Conservation (phyloP, 2,888 invertebrate genomes). For the Pandemis corylana region DNA sequence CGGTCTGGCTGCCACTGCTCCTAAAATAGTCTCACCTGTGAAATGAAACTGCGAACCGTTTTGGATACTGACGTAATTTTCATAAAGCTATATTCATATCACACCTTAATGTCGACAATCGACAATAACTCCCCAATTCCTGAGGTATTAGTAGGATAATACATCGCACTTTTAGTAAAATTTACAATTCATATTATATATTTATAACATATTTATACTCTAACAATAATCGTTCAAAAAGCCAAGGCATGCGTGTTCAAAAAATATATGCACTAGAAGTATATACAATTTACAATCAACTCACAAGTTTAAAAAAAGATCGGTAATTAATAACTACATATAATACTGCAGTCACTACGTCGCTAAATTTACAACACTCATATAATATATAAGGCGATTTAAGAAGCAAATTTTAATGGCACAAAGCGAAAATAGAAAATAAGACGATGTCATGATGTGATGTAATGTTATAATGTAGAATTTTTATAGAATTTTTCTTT, state of each 20-base stretch:
- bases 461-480: neutral
- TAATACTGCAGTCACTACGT: conserved; percentile 74
- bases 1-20: conserved; percentile 40
- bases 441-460: conserved; percentile 16
- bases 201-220: conserved; percentile 2
- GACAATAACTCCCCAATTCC: conserved; percentile 30
- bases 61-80: conserved; percentile 48
- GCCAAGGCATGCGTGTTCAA: conserved; percentile 28
- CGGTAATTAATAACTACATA: conserved; percentile 51
- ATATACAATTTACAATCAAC: conserved; percentile 41
- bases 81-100: conserved; percentile 52
- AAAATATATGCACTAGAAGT: conserved; percentile 50
- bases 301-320: conserved; percentile 55
- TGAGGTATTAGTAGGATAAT: conserved; percentile 23
- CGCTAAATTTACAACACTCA: conserved; percentile 62
- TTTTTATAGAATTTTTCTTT: conserved; percentile 21
- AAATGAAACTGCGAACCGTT: conserved; percentile 43
- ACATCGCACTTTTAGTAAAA: conserved; percentile 3
- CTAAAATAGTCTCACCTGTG: conserved; percentile 50
- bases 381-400: conserved; percentile 48
- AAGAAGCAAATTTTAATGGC: conserved; percentile 55
- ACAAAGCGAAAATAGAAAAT: conserved; percentile 43
- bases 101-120: conserved; percentile 46
- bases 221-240: conserved; percentile 14
- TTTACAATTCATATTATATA: neutral